phyloP scores from a whole-genome alignment of 2,113 vertebrate species.

The Naja naja region DNA sequence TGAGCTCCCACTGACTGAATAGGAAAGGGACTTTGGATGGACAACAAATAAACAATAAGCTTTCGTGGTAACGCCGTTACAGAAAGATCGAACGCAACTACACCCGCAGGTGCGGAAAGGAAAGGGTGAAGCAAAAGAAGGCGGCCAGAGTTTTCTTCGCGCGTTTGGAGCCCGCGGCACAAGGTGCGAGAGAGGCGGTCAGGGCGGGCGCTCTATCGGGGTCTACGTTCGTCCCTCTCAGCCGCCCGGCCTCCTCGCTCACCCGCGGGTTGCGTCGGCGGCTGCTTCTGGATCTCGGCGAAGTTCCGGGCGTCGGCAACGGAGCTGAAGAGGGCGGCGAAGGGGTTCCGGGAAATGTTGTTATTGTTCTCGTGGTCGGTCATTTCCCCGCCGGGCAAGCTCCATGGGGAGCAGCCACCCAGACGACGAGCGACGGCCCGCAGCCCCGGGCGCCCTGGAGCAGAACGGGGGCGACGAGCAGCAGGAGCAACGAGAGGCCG shows the following conservation, averaged over 20 bases:
- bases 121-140: background rate
- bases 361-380: constrained; percentile 99
- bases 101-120: background rate
- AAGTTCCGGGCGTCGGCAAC: constrained; percentile 95
- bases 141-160: background rate
- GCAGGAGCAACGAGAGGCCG: background rate
- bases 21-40: background rate
- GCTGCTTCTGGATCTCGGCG: constrained; percentile 85
- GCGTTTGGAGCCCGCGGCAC: background rate
- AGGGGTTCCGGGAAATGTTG: constrained; percentile 90
- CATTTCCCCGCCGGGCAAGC: constrained; percentile 81
- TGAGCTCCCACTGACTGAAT: background rate
- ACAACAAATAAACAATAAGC: background rate
- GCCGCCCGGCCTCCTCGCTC: constrained; percentile 44
- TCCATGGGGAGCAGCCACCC: constrained; percentile 73
- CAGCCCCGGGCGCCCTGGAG: background rate
- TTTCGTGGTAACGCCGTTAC: background rate
- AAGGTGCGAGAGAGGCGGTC: background rate
- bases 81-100: background rate
- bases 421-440: background rate
- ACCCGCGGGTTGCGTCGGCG: constrained; percentile 74
- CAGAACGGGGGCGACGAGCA: background rate
- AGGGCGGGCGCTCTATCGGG: background rate
- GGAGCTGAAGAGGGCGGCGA: constrained; percentile 95
- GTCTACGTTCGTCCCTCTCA: background rate